These are phyloP conservation scores for Syngnathus rostellatus DNA, from an alignment of 2,797 vertebrate species.

Conservation along the genomic window DNA sequence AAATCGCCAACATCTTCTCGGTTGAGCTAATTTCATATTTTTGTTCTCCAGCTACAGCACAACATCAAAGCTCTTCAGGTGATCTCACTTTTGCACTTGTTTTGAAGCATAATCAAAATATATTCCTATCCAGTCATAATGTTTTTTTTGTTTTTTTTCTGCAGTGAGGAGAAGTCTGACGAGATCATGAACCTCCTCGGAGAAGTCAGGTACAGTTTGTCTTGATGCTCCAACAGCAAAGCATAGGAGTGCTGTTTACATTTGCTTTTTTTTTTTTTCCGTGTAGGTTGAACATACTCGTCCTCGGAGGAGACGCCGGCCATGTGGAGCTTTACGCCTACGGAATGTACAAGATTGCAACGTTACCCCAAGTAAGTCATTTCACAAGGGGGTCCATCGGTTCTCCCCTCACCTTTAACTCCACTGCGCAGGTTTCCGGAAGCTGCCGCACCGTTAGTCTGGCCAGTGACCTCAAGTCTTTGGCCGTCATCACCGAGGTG, in stretches of 20 bases:
- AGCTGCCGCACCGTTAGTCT: constrained; percentile 84
- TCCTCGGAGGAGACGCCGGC: constrained; percentile 82
- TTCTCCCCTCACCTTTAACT: not conserved
- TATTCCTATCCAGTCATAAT: not conserved
- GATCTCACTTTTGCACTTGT: constrained; percentile 26
- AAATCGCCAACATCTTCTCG: not conserved
- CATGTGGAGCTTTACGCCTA: constrained; percentile 95
- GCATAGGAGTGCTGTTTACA: not conserved
- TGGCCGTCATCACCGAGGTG: constrained; percentile 83
- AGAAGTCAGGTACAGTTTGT: constrained; percentile 80
- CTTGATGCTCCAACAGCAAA: not conserved
- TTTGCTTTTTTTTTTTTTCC: constrained; percentile 3
- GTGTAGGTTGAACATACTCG: constrained; percentile 84
- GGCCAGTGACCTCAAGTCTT: constrained; percentile 89
- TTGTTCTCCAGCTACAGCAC: constrained; percentile 80
- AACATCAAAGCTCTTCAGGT: constrained; percentile 97
- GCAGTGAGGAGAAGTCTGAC: constrained; percentile 97
- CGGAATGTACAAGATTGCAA: constrained; percentile 96
- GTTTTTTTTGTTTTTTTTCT: constrained; percentile 7
- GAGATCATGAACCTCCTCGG: constrained; percentile 96
- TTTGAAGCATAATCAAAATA: not conserved
- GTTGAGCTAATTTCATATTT: constrained; percentile 6
- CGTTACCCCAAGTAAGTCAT: constrained; percentile 72
- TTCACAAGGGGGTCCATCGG: not conserved
- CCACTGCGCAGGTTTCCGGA: constrained; percentile 73